Percentiles rank a stretch among this genome's conserved stretches.
Conservation (phyloP, 2,797 vertebrate genomes). For the Hozukius guyotensis region DNA sequence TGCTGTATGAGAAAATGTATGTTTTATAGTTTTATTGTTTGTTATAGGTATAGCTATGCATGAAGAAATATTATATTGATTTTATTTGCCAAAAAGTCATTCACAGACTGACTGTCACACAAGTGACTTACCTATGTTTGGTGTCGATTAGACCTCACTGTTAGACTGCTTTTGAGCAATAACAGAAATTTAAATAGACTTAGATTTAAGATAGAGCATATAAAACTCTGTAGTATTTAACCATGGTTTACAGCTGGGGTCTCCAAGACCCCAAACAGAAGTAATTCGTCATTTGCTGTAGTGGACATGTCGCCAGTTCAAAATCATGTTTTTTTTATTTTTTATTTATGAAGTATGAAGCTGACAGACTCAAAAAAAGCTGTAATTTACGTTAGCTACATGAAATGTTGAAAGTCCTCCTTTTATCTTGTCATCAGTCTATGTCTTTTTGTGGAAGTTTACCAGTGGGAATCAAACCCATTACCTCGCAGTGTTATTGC, state of each 20-base stretch:
- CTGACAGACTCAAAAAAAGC: too few relatives aligned
- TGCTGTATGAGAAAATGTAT: background rate
- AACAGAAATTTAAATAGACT: background rate
- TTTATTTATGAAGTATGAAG: too few relatives aligned
- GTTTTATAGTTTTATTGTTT: background rate
- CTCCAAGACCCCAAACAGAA: background rate
- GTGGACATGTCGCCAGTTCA: background rate
- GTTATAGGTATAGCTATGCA: background rate
- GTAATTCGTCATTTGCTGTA: background rate
- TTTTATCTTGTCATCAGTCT: background rate
- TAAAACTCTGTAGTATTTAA: background rate
- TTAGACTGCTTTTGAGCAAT: background rate
- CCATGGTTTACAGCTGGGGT: background rate
- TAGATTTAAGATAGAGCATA: background rate
- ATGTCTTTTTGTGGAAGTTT: background rate
- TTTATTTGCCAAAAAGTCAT: background rate
- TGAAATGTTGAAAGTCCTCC: background rate
- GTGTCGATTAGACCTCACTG: background rate
- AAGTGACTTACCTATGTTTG: background rate
- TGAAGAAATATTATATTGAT: background rate
- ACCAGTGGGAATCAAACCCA: background rate
- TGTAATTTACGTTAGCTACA: background rate
- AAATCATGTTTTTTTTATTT: background rate
- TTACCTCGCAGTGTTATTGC: background rate
- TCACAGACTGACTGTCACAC: background rate